Conservation (phyloP, 23 tunicate genomes). For the Ascidia mentula region DNA sequence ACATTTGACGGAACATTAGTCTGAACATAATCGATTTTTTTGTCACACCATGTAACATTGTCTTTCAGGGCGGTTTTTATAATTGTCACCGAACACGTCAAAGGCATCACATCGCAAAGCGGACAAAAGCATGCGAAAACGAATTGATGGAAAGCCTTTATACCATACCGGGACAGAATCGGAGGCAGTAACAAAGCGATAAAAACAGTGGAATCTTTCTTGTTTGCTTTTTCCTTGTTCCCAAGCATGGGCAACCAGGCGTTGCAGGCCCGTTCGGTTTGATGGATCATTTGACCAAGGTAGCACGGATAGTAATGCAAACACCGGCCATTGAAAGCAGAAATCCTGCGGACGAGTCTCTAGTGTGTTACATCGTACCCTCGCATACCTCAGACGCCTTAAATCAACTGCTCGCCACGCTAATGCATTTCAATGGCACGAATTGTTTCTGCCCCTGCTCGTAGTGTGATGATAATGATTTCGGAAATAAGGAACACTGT, state of each 20-base stretch:
- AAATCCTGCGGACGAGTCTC: not conserved
- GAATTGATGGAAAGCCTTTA: not conserved
- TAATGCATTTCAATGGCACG: slow-evolving; percentile 5
- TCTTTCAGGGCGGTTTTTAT: no score
- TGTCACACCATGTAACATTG: no score
- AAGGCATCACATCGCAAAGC: no score
- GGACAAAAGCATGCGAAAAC: no score
- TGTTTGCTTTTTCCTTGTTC: not conserved
- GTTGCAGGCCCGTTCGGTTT: not conserved
- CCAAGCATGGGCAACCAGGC: slow-evolving; percentile 1
- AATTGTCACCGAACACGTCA: no score
- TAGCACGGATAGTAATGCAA: not conserved
- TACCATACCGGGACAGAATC: not conserved
- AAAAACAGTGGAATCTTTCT: no score
- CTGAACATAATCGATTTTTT: no score
- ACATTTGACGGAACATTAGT: no score
- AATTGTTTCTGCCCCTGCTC: not conserved
- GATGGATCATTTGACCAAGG: not conserved
- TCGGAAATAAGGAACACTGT: no score
- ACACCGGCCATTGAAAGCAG: not conserved
- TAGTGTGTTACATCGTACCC: not conserved
- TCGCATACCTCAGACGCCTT: not conserved
- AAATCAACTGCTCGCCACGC: slow-evolving; percentile 30
- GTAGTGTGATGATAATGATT: slow-evolving; percentile 3
- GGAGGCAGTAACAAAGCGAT: no score